A percentile compares a stretch with the other conserved stretches of the same genome.
Conservation (phyloP, 2,113 vertebrate genomes). For the Columba janthina region DNA sequence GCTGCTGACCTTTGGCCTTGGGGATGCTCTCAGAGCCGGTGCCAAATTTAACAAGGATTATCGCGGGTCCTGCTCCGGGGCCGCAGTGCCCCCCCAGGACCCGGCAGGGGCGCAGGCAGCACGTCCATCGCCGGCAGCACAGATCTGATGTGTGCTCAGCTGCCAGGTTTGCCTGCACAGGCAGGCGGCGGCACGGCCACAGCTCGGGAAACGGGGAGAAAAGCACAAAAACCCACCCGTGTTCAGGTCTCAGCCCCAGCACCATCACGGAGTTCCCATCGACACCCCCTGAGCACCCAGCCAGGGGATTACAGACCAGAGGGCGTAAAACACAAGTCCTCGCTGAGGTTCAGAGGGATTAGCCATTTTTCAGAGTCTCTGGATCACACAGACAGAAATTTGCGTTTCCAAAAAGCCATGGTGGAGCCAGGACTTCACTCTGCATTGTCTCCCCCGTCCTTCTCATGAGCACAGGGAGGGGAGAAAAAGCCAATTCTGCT, state of each 20-base stretch:
- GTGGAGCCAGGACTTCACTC: background rate
- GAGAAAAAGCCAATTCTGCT: background rate
- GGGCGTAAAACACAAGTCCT: background rate
- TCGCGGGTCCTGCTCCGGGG: background rate
- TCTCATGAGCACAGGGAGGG: background rate
- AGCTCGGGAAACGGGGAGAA: background rate
- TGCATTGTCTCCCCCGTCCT: background rate
- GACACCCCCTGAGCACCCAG: background rate
- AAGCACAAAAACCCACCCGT: background rate
- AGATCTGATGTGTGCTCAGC: fast-evolving
- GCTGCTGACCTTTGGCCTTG: constrained; percentile 37
- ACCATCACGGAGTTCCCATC: fast-evolving
- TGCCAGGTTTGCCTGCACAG: background rate
- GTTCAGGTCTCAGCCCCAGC: background rate
- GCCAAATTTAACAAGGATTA: background rate
- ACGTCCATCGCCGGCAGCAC: fast-evolving
- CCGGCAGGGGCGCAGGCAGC: fast-evolving
- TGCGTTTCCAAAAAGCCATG: background rate
- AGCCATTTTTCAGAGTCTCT: background rate
- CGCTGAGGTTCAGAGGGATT: background rate
- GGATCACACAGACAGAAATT: background rate
- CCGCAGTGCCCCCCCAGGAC: background rate
- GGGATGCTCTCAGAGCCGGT: background rate
- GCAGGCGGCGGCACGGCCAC: fast-evolving
- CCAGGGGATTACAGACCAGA: background rate